These are phyloP conservation scores for Aurelia aurita DNA, from an alignment of 30 jellyfish, hydroid and myxozoan species.

Conservation along the genomic window DNA sequence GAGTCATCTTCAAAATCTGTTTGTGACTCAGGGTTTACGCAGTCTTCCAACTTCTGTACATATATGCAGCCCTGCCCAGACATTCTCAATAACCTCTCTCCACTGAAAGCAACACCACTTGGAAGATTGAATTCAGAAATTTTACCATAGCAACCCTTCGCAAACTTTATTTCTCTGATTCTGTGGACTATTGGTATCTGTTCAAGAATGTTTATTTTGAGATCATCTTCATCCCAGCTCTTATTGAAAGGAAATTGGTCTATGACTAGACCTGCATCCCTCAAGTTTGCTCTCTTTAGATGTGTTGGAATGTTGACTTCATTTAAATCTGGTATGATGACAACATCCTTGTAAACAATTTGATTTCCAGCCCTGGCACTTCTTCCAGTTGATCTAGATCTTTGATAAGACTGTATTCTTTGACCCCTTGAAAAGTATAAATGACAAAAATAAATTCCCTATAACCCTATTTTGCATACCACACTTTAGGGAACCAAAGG, in stretches of 20 bases:
- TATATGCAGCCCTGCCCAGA: not conserved
- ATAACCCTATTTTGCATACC: too few relatives aligned
- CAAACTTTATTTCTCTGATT: not conserved
- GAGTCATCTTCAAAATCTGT: too few relatives aligned
- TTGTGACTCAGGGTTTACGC: too few relatives aligned
- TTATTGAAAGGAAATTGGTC: not conserved
- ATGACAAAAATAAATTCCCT: too few relatives aligned
- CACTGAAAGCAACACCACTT: not conserved
- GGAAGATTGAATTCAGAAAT: not conserved
- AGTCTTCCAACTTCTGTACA: too few relatives aligned
- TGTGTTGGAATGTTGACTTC: not conserved
- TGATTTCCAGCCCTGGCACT: not conserved
- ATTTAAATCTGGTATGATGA: not conserved
- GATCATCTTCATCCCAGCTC: not conserved
- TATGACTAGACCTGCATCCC: not conserved
- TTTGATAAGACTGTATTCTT: too few relatives aligned
- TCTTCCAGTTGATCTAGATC: not conserved
- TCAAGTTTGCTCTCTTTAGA: not conserved
- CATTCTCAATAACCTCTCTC: not conserved
- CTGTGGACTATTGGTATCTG: not conserved
- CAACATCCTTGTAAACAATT: not conserved
- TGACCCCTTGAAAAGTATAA: too few relatives aligned
- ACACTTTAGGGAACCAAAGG: too few relatives aligned
- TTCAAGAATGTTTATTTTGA: not conserved
- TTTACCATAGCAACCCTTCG: not conserved